phyloP scores from a whole-genome alignment of 2,113 vertebrate species.

The Corvus moneduloides region DNA sequence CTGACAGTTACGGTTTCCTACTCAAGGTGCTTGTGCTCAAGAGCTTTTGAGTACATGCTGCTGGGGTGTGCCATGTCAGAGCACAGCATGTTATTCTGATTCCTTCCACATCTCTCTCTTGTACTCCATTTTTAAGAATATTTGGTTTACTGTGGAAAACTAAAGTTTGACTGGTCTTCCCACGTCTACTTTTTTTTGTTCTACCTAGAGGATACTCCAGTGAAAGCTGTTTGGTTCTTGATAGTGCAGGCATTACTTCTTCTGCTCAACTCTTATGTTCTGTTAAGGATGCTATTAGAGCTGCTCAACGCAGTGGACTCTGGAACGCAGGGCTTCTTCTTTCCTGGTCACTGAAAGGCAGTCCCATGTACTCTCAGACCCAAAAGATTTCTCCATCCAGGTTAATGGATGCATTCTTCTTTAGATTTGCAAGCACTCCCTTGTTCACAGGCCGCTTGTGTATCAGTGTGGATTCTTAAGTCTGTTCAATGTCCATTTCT shows the following conservation, averaged over 20 bases:
- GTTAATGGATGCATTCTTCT: not conserved
- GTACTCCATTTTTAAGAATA: not conserved
- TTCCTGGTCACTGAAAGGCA: not conserved
- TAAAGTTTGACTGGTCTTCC: not conserved
- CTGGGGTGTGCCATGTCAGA: not conserved
- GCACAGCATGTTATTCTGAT: not conserved
- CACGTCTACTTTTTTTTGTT: not conserved
- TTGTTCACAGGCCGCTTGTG: accelerated
- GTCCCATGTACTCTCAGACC: not conserved
- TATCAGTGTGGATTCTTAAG: not conserved
- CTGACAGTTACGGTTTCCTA: not conserved
- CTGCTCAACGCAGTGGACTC: accelerated
- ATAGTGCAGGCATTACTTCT: not conserved
- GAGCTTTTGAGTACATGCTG: not conserved
- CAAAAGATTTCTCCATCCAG: accelerated
- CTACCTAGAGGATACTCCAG: not conserved
- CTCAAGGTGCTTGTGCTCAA: not conserved
- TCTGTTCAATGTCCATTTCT: not conserved
- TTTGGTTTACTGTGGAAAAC: not conserved
- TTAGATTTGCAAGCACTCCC: accelerated
- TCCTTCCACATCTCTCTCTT: not conserved
- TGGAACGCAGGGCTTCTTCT: not conserved
- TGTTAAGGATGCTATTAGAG: not conserved
- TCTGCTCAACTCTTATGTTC: not conserved
- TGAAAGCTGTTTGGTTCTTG: not conserved